phyloP scores from a whole-genome alignment of 2,113 vertebrate genomes.

The Taurulus bubalis region DNA sequence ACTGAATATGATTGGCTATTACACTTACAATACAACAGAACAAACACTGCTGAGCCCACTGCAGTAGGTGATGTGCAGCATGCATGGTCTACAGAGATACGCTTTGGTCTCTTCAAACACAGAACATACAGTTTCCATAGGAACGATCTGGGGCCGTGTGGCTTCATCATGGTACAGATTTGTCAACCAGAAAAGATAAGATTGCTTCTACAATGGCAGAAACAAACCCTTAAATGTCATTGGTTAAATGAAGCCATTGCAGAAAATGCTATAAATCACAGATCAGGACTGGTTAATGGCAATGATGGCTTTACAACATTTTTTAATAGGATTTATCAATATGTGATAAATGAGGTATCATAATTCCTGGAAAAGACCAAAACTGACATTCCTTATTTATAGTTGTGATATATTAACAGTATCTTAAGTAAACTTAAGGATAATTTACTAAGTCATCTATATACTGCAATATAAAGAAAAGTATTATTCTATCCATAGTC shows the following conservation, averaged over 20 bases:
- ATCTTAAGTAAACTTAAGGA: background rate
- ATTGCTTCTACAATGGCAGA: background rate
- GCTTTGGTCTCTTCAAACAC: slow-evolving; percentile 19
- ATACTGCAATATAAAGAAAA: background rate
- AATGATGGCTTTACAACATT: background rate
- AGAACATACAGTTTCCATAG: slow-evolving; percentile 52
- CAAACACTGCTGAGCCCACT: background rate
- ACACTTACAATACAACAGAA: background rate
- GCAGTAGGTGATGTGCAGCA: background rate
- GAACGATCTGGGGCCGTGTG: slow-evolving; percentile 35
- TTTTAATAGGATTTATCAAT: background rate
- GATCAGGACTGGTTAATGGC: background rate
- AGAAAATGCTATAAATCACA: background rate
- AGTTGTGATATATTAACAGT: background rate
- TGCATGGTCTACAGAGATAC: slow-evolving; percentile 36
- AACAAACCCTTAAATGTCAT: background rate
- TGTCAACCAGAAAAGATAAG: background rate
- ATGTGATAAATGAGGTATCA: background rate
- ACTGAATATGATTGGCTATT: background rate
- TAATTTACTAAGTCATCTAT: background rate
- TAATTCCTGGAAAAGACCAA: background rate
- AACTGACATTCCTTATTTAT: background rate
- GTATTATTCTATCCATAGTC: background rate
- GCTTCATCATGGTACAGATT: background rate
- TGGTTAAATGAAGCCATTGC: slow-evolving; percentile 2